Percentiles rank a stretch among this genome's conserved stretches.
Conservation (phyloP, 2,113 vertebrate genomes). For the Bostrychus sinensis region DNA sequence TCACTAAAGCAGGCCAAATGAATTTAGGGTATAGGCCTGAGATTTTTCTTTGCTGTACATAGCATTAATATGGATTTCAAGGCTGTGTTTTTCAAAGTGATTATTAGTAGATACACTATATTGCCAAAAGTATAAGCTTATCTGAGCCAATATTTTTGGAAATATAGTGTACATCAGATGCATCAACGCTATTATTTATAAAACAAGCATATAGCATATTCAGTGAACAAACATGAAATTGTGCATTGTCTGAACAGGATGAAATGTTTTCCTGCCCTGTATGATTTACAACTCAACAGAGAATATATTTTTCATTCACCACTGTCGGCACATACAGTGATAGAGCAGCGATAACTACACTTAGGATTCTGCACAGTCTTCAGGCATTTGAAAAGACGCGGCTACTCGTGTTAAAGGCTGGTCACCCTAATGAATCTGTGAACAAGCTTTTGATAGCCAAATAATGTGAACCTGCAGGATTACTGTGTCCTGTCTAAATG, state of each 20-base stretch:
- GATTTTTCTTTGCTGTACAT: too few relatives aligned
- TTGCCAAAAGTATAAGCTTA: too few relatives aligned
- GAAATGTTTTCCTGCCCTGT: slow-evolving; percentile 4
- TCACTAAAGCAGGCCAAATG: too few relatives aligned
- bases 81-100: too few relatives aligned
- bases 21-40: too few relatives aligned
- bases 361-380: slow-evolving; percentile 56
- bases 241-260: slow-evolving; percentile 32
- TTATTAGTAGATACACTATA: too few relatives aligned
- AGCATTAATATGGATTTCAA: too few relatives aligned
- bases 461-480: slow-evolving; percentile 66
- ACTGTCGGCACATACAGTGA: slow-evolving; percentile 28
- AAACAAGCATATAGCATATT: neutral
- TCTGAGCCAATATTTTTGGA: too few relatives aligned
- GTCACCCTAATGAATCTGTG: slow-evolving; percentile 47
- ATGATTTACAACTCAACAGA: slow-evolving; percentile 12
- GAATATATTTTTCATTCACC: slow-evolving; percentile 19
- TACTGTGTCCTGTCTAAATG: slow-evolving; percentile 55
- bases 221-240: slow-evolving; percentile 7
- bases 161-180: too few relatives aligned
- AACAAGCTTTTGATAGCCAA: slow-evolving; percentile 61
- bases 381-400: slow-evolving; percentile 33
- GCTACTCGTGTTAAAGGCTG: slow-evolving; percentile 22
- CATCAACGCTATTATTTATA: too few relatives aligned
- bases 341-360: slow-evolving; percentile 10